These are phyloP conservation scores for Oreohelix idahoensis DNA, from an alignment of 1,140 invertebrate species.

Conservation along the genomic window DNA sequence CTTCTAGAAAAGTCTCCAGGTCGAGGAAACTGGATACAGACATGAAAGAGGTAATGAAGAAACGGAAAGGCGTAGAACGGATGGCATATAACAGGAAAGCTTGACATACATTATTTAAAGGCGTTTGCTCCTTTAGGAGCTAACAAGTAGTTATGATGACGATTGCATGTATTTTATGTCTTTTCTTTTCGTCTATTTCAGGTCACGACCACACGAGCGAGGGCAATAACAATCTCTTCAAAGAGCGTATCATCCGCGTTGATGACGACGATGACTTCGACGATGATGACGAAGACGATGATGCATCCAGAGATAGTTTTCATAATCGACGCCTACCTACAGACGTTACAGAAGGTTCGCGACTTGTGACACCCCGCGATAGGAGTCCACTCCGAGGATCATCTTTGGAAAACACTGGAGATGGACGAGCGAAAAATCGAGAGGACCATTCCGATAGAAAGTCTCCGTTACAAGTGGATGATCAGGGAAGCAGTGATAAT, in stretches of 20 bases:
- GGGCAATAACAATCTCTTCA: conserved; percentile 17
- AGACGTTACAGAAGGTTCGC: neutral
- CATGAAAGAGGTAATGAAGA: too few species aligned
- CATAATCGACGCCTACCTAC: neutral
- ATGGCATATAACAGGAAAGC: too few species aligned
- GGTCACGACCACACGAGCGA: neutral
- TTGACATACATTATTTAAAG: too few species aligned
- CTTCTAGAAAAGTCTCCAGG: too few species aligned
- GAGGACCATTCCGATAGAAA: neutral
- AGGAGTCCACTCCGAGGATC: neutral
- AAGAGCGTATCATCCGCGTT: conserved; percentile 34
- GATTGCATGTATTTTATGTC: neutral
- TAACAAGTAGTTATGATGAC: too few species aligned
- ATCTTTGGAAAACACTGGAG: neutral
- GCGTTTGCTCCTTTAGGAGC: too few species aligned
- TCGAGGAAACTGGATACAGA: too few species aligned
- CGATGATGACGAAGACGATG: conserved; percentile 27
- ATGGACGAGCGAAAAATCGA: neutral
- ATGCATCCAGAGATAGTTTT: conserved; percentile 27
- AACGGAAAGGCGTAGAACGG: too few species aligned
- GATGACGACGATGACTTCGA: conserved; percentile 25
- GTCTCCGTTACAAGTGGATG: neutral
- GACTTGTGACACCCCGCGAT: neutral
- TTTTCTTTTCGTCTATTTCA: neutral
- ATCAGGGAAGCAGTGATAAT: neutral